These are phyloP conservation scores for Junonia oenone DNA, from an alignment of 2,888 invertebrate species.

Conservation along the genomic window DNA sequence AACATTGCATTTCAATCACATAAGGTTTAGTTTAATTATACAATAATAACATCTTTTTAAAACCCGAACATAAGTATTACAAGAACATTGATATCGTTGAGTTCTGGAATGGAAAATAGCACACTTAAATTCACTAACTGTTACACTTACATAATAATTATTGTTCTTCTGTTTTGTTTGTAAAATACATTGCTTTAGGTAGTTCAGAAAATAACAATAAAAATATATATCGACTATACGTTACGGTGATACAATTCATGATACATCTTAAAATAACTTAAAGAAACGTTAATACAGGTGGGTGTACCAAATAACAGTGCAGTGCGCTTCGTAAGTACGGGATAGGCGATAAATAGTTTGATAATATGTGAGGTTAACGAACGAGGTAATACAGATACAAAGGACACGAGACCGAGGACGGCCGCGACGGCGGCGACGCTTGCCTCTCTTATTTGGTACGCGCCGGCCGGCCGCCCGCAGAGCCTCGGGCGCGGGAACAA, in stretches of 20 bases:
- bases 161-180: conserved; percentile 79
- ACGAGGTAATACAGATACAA: conserved; percentile 66
- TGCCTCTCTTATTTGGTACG: conserved; percentile 72
- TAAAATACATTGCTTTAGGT: conserved; percentile 77
- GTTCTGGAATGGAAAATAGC: conserved; percentile 80
- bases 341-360: conserved; percentile 54
- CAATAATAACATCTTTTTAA: conserved; percentile 77
- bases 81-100: conserved; percentile 78
- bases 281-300: conserved; percentile 49
- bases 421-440: conserved; percentile 25
- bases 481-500: conserved; percentile 19
- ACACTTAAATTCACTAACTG: conserved; percentile 80
- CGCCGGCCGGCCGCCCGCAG: conserved; percentile 37
- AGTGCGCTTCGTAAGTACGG: conserved; percentile 69
- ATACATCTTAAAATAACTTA: conserved; percentile 66
- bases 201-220: conserved; percentile 76
- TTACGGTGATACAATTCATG: conserved; percentile 67
- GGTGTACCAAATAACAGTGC: conserved; percentile 77
- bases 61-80: conserved; percentile 77
- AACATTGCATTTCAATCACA: conserved; percentile 81
- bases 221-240: conserved; percentile 69
- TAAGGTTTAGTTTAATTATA: conserved; percentile 79
- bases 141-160: conserved; percentile 79
- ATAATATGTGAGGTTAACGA: conserved; percentile 65
- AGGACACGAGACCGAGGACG: conserved; percentile 42